phyloP scores from a whole-genome alignment of 1,140 invertebrate species.

The Stratiolaelaps scimitus region DNA sequence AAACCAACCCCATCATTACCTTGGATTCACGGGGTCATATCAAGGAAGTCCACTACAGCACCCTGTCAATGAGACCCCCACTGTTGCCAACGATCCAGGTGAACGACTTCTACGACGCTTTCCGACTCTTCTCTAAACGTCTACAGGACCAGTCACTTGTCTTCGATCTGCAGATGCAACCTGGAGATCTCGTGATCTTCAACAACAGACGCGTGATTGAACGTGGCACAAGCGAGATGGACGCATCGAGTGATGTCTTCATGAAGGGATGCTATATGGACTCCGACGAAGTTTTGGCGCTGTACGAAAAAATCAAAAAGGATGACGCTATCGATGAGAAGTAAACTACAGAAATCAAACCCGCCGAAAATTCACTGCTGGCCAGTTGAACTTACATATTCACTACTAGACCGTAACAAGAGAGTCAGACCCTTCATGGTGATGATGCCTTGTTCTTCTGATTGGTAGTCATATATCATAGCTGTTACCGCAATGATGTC shows the following conservation, averaged over 20 bases:
- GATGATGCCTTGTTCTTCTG: too few species aligned
- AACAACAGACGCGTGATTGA: slow-evolving; percentile 19
- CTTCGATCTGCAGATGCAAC: slow-evolving; percentile 12
- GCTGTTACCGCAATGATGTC: too few species aligned
- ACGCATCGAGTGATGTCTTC: slow-evolving; percentile 8
- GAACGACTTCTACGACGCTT: slow-evolving; percentile 21
- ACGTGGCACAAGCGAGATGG: slow-evolving; percentile 3
- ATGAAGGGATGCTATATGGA: slow-evolving; percentile 19
- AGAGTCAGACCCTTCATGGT: too few species aligned
- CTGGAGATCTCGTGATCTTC: slow-evolving; percentile 18
- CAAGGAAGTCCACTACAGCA: slow-evolving; percentile 20
- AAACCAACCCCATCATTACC: slow-evolving; percentile 6
- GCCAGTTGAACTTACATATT: too few species aligned
- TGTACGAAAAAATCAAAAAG: slow-evolving; percentile 22
- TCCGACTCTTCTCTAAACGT: slow-evolving; percentile 12
- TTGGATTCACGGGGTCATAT: slow-evolving; percentile 18
- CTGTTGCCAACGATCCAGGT: slow-evolving; percentile 14
- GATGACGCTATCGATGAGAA: slow-evolving; percentile 23
- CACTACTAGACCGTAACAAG: too few species aligned
- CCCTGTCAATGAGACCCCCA: slow-evolving; percentile 12
- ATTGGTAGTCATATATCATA: too few species aligned
- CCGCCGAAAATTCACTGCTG: too few species aligned
- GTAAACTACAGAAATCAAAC: too few species aligned
- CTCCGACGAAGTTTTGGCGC: not conserved
- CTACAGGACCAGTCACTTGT: not conserved